Percentiles rank a stretch among this genome's conserved stretches.
phyloP scores from a whole-genome alignment of 1,140 invertebrate genomes.

The Sipha flava region DNA sequence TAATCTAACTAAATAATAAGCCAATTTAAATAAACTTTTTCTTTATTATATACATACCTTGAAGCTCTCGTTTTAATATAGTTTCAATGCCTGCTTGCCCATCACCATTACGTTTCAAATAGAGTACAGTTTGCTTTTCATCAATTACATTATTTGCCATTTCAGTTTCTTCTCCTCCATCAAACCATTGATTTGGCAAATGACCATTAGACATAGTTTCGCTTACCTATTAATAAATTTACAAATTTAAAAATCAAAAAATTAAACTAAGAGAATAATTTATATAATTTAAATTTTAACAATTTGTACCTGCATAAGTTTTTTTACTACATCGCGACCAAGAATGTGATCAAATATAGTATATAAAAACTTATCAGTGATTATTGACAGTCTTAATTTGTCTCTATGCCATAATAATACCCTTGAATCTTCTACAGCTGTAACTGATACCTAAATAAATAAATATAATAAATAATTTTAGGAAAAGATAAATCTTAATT shows the following conservation, averaged over 20 bases:
- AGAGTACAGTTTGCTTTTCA: slow-evolving; percentile 23
- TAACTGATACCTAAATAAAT: slow-evolving; percentile 62
- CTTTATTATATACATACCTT: neutral
- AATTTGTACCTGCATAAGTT: slow-evolving; percentile 68
- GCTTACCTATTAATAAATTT: neutral
- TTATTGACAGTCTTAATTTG: slow-evolving; percentile 74
- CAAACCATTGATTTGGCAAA: slow-evolving; percentile 7
- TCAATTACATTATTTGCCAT: slow-evolving; percentile 3
- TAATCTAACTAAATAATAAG: no score
- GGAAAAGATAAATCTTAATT: neutral
- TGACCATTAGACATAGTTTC: slow-evolving; percentile 24
- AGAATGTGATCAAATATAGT: slow-evolving; percentile 80
- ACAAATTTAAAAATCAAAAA: neutral
- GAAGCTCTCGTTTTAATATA: slow-evolving; percentile 20
- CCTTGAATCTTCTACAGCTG: slow-evolving; percentile 76
- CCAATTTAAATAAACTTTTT: no score
- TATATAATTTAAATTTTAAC: neutral
- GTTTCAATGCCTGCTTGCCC: slow-evolving; percentile 27
- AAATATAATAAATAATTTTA: neutral
- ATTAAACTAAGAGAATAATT: neutral
- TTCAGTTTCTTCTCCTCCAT: neutral
- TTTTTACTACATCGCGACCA: slow-evolving; percentile 79
- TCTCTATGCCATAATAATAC: slow-evolving; percentile 79
- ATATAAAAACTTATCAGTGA: slow-evolving; percentile 71
- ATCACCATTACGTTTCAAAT: slow-evolving; percentile 29